These are phyloP conservation scores for Psammodynastes pulverulentus DNA, from an alignment of 2,113 vertebrate genomes.

Conservation along the genomic window DNA sequence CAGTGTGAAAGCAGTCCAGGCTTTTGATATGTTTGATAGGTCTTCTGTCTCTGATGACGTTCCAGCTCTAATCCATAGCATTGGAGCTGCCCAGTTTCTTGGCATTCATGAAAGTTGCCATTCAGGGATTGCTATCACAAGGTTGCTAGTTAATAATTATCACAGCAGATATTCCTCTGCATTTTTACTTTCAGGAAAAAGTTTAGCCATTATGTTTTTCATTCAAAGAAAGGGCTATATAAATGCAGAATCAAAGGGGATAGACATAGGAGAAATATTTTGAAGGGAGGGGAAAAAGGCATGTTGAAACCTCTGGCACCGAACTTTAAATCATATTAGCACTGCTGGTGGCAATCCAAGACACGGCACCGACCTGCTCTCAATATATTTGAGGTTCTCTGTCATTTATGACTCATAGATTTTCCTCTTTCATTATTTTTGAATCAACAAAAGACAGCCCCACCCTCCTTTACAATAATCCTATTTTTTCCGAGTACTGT, in stretches of 20 bases:
- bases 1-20: background rate
- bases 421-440: background rate
- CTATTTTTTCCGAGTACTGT: background rate
- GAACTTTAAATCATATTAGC: background rate
- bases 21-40: background rate
- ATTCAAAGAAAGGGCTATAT: background rate
- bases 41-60: background rate
- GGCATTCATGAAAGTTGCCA: background rate
- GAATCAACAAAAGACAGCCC: background rate
- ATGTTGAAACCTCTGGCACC: background rate
- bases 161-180: constrained; percentile 47
- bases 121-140: background rate
- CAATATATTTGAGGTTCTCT: background rate
- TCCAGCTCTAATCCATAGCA: background rate
- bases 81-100: background rate
- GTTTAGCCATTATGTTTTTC: constrained; percentile 57
- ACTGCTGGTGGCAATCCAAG: background rate
- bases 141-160: constrained; percentile 42
- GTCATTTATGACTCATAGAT: constrained; percentile 12
- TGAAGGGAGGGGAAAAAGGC: background rate
- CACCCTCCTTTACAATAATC: background rate
- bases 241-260: background rate
- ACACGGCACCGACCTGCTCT: background rate
- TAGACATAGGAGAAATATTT: background rate
- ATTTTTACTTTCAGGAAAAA: constrained; percentile 35